Evolutionary conservation across 2,888 invertebrate species (phyloP), one percentile per base, ranked within the genome.

Genomic region (Microctonus aethiopoides): DNA sequence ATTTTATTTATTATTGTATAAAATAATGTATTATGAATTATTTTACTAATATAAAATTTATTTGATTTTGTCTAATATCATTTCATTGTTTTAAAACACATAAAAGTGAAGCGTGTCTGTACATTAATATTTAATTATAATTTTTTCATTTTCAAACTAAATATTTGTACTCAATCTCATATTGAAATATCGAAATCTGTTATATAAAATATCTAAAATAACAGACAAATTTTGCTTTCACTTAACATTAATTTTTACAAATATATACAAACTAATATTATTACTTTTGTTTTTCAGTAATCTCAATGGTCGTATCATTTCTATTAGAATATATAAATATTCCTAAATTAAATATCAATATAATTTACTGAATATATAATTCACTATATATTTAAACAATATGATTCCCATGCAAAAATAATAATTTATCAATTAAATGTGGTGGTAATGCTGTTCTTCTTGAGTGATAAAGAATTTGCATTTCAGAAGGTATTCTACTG

Each of bases 351-450:
- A n/a, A n/a, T n/a, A n/a, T n/a, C n/a, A n/a, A n/a, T n/a, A n/a
- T n/a, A n/a, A n/a, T n/a, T 41, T 22, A 41, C 67, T n/a, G 51
- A 71, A 69, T 67, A 46, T 34, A 54, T n/a, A 46, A 39, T 1
- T 29, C 10, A 61, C 59, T 29, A 51, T 41, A 10, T 26, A 22
- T 68, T 79, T 71, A 83, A 54, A 80, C 75, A 26, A 78, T 79
- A 70, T 84, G 82, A 79, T 87, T 87, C 5, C 84, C 85, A 72
- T 87, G 79, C 11, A 87, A 77, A 63, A 87, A 87, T 0, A 87
- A 70, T 56, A 87, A 70, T 74, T 87, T 87, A 64, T 87, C 87
- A 34, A 83, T 81, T 24, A 87, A 75, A 73, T 86, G 85, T 13
- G 87, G 81, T n/a, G 85, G 85, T 29, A 87, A 75, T 26, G 84